These are phyloP conservation scores for Pseudorectes ferrugineus DNA, from an alignment of 2,113 vertebrate species.

Conservation along the genomic window DNA sequence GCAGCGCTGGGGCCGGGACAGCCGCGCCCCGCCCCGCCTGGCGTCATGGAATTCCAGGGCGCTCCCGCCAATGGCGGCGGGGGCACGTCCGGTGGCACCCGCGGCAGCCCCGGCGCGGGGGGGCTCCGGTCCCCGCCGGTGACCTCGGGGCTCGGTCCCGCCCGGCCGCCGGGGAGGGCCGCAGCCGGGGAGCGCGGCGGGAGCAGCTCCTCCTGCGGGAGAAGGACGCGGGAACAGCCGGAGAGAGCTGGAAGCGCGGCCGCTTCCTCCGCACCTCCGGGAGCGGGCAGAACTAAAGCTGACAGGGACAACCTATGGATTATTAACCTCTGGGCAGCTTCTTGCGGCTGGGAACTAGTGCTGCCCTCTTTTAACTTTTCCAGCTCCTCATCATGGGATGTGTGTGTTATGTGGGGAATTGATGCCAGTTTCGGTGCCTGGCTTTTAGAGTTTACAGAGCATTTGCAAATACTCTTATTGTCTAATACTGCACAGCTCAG, in stretches of 20 bases:
- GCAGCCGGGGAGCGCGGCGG: background rate
- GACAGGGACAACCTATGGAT: accelerated
- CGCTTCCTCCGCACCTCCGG: background rate
- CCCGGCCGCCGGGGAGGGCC: background rate
- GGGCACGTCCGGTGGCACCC: background rate
- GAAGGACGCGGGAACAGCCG: background rate
- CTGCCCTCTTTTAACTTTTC: background rate
- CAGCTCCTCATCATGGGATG: background rate
- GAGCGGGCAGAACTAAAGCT: background rate
- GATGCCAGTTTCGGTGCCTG: background rate
- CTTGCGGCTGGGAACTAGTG: background rate
- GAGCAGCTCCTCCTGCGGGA: background rate
- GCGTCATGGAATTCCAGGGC: conserved; percentile 35
- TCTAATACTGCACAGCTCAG: background rate
- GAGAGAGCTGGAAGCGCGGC: background rate
- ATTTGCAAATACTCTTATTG: background rate
- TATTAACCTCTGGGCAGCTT: background rate
- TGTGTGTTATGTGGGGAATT: accelerated
- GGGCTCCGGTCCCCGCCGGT: background rate
- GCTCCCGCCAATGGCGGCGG: background rate
- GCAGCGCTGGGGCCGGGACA: background rate
- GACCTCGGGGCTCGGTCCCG: background rate
- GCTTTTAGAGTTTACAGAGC: background rate
- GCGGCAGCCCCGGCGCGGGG: background rate
- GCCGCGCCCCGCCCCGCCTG: background rate